Evolutionary conservation across 1,140 invertebrate genomes (phyloP).

Genomic region (Zaprionus nigranus): DNA sequence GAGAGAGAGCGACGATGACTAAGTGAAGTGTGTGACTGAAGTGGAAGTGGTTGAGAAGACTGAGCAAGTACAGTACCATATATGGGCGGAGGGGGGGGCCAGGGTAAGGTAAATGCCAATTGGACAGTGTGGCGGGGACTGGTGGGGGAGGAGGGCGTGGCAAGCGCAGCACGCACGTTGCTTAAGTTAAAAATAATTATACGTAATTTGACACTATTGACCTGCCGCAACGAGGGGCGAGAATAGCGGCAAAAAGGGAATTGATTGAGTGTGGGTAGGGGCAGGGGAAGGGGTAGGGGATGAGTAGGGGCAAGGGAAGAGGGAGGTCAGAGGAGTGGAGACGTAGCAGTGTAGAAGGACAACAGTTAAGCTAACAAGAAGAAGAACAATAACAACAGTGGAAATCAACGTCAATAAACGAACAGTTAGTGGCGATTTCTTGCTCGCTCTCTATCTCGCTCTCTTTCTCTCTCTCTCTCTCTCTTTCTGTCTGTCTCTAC

Average conservation of each 20-base stretch:
- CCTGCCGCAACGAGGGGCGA: slow-evolving; percentile 60
- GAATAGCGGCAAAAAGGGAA: neutral
- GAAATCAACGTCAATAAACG: neutral
- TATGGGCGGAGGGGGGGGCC: neutral
- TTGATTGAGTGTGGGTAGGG: neutral
- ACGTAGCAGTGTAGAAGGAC: neutral
- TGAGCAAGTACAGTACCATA: neutral
- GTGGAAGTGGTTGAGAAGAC: neutral
- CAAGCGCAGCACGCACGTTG: slow-evolving; percentile 27
- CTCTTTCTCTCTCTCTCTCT: no score
- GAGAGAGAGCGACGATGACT: slow-evolving; percentile 30
- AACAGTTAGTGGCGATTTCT: neutral
- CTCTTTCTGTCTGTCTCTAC: neutral
- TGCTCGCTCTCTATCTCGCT: neutral
- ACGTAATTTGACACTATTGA: slow-evolving; percentile 78
- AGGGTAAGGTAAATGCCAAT: neutral
- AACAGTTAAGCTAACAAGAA: neutral
- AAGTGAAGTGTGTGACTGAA: slow-evolving; percentile 29
- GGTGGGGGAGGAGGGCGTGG: neutral
- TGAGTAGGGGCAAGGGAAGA: neutral
- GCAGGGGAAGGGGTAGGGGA: no score
- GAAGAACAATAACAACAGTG: neutral
- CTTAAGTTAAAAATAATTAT: slow-evolving; percentile 65
- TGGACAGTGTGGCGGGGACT: neutral
- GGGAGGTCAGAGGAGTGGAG: neutral